Evolutionary conservation across 2,797 vertebrate species (phyloP).

Genomic region (Helostoma temminkii): DNA sequence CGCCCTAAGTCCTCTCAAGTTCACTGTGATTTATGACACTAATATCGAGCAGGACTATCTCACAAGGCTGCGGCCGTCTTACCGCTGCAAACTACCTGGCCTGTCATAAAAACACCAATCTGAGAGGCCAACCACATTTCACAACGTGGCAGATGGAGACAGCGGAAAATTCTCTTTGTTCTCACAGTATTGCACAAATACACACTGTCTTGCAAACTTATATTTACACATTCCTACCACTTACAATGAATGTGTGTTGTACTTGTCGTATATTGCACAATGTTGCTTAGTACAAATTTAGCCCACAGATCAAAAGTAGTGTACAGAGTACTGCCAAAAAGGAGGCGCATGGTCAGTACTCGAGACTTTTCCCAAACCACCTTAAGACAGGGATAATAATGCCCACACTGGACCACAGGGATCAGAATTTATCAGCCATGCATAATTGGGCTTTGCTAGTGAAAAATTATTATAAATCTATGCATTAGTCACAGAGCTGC

Average conservation of each 20-base stretch:
- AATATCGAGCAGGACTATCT: slow-evolving; percentile 79
- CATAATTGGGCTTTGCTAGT: slow-evolving; percentile 68
- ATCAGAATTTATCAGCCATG: slow-evolving; percentile 74
- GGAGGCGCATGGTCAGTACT: slow-evolving; percentile 42
- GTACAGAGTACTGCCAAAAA: slow-evolving; percentile 42
- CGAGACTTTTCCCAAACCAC: slow-evolving; percentile 35
- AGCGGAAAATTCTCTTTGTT: slow-evolving; percentile 68
- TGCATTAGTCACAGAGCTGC: slow-evolving; percentile 76
- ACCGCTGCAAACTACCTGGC: slow-evolving; percentile 64
- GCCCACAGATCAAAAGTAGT: slow-evolving; percentile 8
- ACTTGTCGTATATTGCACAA: slow-evolving; percentile 4
- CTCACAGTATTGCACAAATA: slow-evolving; percentile 42
- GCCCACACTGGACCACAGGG: slow-evolving; percentile 40
- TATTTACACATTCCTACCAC: too few species aligned
- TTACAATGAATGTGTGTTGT: slow-evolving; percentile 21
- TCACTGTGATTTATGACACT: slow-evolving; percentile 79
- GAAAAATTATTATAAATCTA: slow-evolving; percentile 82
- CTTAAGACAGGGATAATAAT: slow-evolving; percentile 53
- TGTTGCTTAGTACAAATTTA: slow-evolving; percentile 8
- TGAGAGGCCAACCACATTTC: slow-evolving; percentile 70
- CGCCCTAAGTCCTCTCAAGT: slow-evolving; percentile 67
- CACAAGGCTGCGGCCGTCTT: slow-evolving; percentile 51
- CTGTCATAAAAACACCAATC: slow-evolving; percentile 80
- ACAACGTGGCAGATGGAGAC: slow-evolving; percentile 65
- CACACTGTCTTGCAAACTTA: slow-evolving; percentile 42